Percentiles rank a stretch among this genome's conserved stretches.
Conservation (phyloP, 2,888 invertebrate species). For the Pardosa pseudoannulata region DNA sequence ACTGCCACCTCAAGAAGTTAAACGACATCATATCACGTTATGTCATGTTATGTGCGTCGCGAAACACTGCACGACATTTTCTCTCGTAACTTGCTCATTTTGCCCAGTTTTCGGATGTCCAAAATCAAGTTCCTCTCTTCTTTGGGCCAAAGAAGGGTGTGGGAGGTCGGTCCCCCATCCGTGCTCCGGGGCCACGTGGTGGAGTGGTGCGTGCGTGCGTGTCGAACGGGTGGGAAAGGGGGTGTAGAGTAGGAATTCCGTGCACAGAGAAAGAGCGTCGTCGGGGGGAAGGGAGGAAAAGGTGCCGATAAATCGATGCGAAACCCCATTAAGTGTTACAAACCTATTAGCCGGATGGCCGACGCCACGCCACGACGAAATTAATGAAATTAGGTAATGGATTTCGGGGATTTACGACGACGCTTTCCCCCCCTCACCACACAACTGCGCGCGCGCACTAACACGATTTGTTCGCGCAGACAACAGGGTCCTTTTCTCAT, state of each 20-base stretch:
- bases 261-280: not conserved
- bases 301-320: constrained; percentile 70
- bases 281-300: constrained; percentile 24
- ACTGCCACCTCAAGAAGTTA: too few species aligned
- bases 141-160: not conserved
- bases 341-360: constrained; percentile 72
- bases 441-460: constrained; percentile 58
- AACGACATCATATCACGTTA: too few species aligned
- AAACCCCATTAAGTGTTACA: constrained; percentile 71
- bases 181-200: not conserved
- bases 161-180: not conserved
- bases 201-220: not conserved
- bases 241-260: not conserved
- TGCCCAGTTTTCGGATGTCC: too few species aligned
- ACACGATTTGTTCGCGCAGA: constrained; percentile 67
- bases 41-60: too few species aligned
- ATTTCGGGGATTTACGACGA: constrained; percentile 69
- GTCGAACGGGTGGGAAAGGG: too few species aligned
- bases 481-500: constrained; percentile 43
- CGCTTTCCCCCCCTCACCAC: not conserved
- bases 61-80: too few species aligned
- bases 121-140: too few species aligned
- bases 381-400: constrained; percentile 72
- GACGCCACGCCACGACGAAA: constrained; percentile 53
- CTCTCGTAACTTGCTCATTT: too few species aligned